A percentile compares a stretch with the other conserved stretches of the same genome.
These are phyloP conservation scores for Chanos chanos DNA, from an alignment of 2,797 vertebrate genomes.

Conservation along the genomic window DNA sequence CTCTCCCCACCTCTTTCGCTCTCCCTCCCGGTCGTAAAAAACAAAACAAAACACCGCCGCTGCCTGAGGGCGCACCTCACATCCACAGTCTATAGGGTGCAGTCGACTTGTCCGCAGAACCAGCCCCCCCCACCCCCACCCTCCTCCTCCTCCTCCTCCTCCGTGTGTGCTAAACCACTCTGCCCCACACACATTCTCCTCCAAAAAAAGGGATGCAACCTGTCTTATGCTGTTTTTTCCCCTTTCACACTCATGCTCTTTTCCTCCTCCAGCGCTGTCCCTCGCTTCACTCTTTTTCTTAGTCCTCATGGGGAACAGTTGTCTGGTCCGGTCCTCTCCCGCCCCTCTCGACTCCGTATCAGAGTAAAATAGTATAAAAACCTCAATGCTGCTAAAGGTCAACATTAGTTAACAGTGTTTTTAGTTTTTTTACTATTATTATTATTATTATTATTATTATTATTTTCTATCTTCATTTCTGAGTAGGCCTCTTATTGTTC, in stretches of 20 bases:
- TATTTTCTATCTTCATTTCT: constrained; percentile 22
- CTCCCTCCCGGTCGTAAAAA: constrained; percentile 66
- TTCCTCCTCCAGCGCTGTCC: constrained; percentile 62
- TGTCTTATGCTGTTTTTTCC: constrained; percentile 63
- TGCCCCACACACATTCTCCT: constrained; percentile 52
- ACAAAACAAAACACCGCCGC: too few species aligned
- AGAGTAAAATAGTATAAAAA: constrained; percentile 70
- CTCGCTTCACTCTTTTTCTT: constrained; percentile 60
- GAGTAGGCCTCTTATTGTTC: constrained; percentile 27
- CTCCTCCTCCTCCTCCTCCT: background rate
- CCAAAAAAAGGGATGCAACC: constrained; percentile 60
- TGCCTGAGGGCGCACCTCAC: too few species aligned
- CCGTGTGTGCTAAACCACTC: background rate
- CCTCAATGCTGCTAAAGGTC: constrained; percentile 73
- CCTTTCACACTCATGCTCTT: constrained; percentile 48
- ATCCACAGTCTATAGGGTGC: too few species aligned
- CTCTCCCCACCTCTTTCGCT: constrained; percentile 62
- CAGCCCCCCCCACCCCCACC: background rate
- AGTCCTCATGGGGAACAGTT: constrained; percentile 42
- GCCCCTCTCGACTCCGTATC: constrained; percentile 61
- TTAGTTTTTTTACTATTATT: too few species aligned
- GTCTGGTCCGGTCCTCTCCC: constrained; percentile 16
- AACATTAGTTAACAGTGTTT: constrained; percentile 61
- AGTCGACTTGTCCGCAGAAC: too few species aligned
- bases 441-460: too few species aligned